Percentiles rank a stretch among this genome's conserved stretches.
Evolutionary conservation across 2,888 invertebrate species (phyloP).

Genomic region (Conchocele bisecta): DNA sequence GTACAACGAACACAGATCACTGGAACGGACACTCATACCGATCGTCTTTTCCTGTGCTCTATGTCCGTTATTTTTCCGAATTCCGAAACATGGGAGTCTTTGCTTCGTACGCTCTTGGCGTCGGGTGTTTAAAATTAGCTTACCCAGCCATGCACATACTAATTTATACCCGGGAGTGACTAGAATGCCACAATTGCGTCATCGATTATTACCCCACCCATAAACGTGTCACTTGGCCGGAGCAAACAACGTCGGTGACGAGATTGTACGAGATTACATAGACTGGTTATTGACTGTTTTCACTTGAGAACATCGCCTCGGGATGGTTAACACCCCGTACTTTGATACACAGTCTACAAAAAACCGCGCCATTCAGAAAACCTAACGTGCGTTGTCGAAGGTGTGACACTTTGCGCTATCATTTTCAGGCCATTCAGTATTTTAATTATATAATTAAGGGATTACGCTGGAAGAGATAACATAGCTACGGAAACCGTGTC

Average conservation of each 20-base stretch:
- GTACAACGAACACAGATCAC: too few species aligned
- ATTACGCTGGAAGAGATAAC: conserved; percentile 9
- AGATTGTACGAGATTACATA: conserved; percentile 15
- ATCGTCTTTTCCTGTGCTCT: too few species aligned
- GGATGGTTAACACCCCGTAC: conserved; percentile 7
- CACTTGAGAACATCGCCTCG: neutral
- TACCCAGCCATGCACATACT: too few species aligned
- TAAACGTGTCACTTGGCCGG: conserved; percentile 16
- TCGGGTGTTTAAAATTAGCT: too few species aligned
- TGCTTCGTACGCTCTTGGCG: too few species aligned
- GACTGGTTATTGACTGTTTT: conserved; percentile 2
- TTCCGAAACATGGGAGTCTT: too few species aligned
- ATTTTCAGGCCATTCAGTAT: neutral
- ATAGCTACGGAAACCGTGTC: neutral
- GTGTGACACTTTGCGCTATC: neutral
- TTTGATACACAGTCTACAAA: conserved; percentile 8
- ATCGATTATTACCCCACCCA: neutral
- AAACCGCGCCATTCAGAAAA: neutral
- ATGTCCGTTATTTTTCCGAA: too few species aligned
- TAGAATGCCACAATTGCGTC: conserved; percentile 8
- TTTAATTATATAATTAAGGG: neutral
- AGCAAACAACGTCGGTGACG: conserved; percentile 1
- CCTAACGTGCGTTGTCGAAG: neutral
- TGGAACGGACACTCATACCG: too few species aligned
- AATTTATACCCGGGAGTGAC: too few species aligned